phyloP scores from a whole-genome alignment of 64 coral and sea anemone species.

The Porites australiensis region DNA sequence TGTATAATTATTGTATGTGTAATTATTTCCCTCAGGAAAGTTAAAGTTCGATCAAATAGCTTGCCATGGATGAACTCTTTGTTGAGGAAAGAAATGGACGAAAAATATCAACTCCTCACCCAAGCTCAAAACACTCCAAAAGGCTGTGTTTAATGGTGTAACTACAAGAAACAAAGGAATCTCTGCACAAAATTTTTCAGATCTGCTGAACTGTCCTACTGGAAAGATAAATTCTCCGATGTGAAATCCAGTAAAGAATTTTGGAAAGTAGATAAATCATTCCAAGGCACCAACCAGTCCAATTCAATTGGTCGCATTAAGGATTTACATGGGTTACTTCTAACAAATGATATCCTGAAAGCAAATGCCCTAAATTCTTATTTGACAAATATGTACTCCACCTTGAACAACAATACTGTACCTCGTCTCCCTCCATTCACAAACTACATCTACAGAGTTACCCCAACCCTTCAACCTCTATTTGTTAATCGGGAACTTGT shows the following conservation, averaged over 20 bases:
- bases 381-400: constrained; percentile 57
- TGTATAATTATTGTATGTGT: too few relatives aligned
- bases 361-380: constrained; percentile 51
- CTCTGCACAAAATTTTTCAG: constrained; percentile 16
- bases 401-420: constrained; percentile 6
- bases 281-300: constrained; percentile 3
- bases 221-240: constrained; percentile 40
- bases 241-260: constrained; percentile 58
- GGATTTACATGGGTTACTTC: background rate
- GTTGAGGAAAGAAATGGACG: too few relatives aligned
- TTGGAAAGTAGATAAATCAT: constrained; percentile 4
- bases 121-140: too few relatives aligned
- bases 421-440: background rate
- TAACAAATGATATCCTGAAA: constrained; percentile 31
- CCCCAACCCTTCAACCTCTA: background rate
- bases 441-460: constrained; percentile 1
- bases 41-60: too few relatives aligned
- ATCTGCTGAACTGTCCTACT: constrained; percentile 44
- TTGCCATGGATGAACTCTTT: too few relatives aligned
- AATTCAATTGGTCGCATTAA: constrained; percentile 7
- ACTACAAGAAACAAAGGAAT: constrained; percentile 11
- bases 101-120: too few relatives aligned
- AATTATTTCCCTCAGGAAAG: too few relatives aligned
- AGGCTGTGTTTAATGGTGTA: too few relatives aligned
- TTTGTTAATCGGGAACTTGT: background rate